Evolutionary conservation across 2,797 vertebrate species (phyloP), one percentile per base, ranked within the genome.

Genomic region (Lophura swinhoii): DNA sequence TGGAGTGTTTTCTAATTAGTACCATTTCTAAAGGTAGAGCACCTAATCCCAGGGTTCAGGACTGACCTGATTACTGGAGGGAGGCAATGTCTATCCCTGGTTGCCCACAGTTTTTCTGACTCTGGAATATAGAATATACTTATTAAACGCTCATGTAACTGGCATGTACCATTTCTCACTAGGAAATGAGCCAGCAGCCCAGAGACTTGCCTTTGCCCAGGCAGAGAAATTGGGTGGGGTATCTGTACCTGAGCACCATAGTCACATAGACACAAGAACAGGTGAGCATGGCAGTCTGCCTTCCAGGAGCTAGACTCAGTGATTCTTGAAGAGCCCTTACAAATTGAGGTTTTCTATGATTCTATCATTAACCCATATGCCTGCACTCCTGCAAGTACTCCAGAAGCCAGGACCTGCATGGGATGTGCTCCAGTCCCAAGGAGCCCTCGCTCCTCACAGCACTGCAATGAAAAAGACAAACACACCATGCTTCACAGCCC

Each of bases 1-100:
- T 64, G 9, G 0, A 69, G 59, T 37, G 39, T 84, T 75, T 90
- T 81, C 80, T 86, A 91, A 92, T 93, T 84, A 86, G 16, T 28
- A 33, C 20, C 3, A 0, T 84, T 90, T 92, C 76, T 94, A 85
- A 46, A 93, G 79, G 73, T 55, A 85, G 37, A 83, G 41, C 29
- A 48, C 64, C 31, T 86, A 64, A 87, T 89, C 46, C 76, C 73
- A 51, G 64, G 24, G 26, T 37, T 21, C 59, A 72, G 76, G 24
- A 59, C 39, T 82, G 67, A 91, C 43, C 72, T 63, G 72, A 28
- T 77, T 89, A 35, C 72, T 55, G 37, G 59, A 53, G 64, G 44
- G 33, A 84, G 31, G 31, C 17, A 26, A 21, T 53, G 22, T 22
- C 75, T 78, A 15, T 20, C 15, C 35, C 37, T 28, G 26, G 10